Percentiles rank a stretch among this genome's conserved stretches.
phyloP scores from a whole-genome alignment of 2,888 invertebrate species.

The Hypomecis punctinalis region DNA sequence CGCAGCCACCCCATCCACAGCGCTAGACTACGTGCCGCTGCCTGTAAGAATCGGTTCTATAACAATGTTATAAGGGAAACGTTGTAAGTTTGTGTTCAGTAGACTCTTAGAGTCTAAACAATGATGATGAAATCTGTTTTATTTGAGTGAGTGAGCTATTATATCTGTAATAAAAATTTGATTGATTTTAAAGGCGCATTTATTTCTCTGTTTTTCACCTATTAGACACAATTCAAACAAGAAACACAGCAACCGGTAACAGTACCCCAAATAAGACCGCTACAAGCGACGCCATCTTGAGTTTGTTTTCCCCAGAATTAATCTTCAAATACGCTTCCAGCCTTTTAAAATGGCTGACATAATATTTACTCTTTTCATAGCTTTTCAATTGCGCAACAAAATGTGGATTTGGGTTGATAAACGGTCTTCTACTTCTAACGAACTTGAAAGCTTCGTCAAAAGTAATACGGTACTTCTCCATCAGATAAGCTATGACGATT shows the following conservation, averaged over 20 bases:
- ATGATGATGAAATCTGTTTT: no score
- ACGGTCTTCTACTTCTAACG: slow-evolving; percentile 93
- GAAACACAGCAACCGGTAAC: slow-evolving; percentile 69
- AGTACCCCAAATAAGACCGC: slow-evolving; percentile 67
- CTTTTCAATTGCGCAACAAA: slow-evolving; percentile 97
- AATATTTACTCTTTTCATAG: slow-evolving; percentile 69
- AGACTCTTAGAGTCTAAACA: no score
- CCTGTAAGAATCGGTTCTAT: no score
- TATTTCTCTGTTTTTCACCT: slow-evolving; percentile 19
- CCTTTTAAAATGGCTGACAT: slow-evolving; percentile 66
- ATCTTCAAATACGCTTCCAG: slow-evolving; percentile 74
- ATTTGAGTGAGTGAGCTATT: no score
- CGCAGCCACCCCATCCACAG: no score
- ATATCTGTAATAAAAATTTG: no score
- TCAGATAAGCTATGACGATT: slow-evolving; percentile 97
- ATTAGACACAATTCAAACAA: slow-evolving; percentile 57
- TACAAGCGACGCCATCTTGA: slow-evolving; percentile 70
- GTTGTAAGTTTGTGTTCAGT: no score
- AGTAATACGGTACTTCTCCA: slow-evolving; percentile 93
- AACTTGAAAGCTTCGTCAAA: slow-evolving; percentile 95
- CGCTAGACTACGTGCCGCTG: no score
- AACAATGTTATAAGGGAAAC: no score
- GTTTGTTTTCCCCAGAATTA: slow-evolving; percentile 70
- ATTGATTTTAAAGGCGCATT: slow-evolving; percentile 4
- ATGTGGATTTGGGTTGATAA: slow-evolving; percentile 97